Base-by-base conservation (phyloP, 2,113 vertebrate species). In the Misgurnus mizolepis region DNA sequence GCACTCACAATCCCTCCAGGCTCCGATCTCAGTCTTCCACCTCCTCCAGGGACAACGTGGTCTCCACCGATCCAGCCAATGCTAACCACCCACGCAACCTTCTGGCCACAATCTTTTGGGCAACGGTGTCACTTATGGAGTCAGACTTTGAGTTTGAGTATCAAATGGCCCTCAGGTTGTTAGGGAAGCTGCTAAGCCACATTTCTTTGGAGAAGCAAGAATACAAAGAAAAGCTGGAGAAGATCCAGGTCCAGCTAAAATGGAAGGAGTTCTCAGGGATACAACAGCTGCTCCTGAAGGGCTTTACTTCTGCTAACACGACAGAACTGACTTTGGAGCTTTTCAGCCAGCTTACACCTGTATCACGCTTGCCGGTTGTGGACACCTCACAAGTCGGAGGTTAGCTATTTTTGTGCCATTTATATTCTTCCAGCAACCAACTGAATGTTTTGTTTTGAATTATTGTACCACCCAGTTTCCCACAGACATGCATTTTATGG, bases 91-190 rank as follows among this genome's bases (percentile, higher is more conserved):
- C 97, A 49, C 93, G 93, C 86, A 97, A 96, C 90, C 94, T 99
- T 10, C 89, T 99, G 87, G 96, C 97, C 79, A 99, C 96, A 43
- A 96, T 98, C 80, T 99, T 99, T 88, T 99, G 98, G 98, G 96
- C 97, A 72, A 95, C 96, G 0, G 95, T 98, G 69, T 96, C 98
- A 39, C 93, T 99, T 85, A 98, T 99, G 97, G 98, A 99, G 88
- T 99, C 97, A 0, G 98, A 99, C 89, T 99, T 98, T 91, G 98
- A 99, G 89, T 98, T 98, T 89, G 98, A 99, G 83, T 99, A 98
- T 80, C 93, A 98, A 40, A 98, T 99, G 98, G 95, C 97, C 1
- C 89, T 99, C 68, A 90, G 96, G 22, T 89, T 99, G 9, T 88
- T 99, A 82, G 95, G 94, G 85, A 96, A 97, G 86, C 91, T 99